Evolutionary conservation across 2,113 vertebrate species (phyloP).

Genomic region (Planiliza haematocheilus): DNA sequence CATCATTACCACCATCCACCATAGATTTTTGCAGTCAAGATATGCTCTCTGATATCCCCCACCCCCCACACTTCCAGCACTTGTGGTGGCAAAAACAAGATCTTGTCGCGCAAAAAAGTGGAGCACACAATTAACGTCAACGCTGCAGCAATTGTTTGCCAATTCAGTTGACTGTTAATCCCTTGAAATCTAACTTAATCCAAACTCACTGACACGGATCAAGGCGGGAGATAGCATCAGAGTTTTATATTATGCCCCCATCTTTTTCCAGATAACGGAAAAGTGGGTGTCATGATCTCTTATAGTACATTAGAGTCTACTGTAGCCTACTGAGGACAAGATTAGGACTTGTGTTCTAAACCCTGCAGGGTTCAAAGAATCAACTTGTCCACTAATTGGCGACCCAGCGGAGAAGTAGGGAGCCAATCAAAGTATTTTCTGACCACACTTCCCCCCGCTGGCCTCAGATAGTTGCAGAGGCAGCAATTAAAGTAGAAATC

Average conservation of each 20-base stretch:
- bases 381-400: slow-evolving; percentile 83
- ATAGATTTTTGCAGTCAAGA: slow-evolving; percentile 77
- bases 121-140: slow-evolving; percentile 83
- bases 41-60: slow-evolving; percentile 77
- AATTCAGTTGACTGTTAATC: slow-evolving; percentile 73
- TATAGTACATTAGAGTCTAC: slow-evolving; percentile 66
- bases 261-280: slow-evolving; percentile 32
- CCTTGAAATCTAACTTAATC: slow-evolving; percentile 77
- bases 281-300: slow-evolving; percentile 41
- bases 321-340: slow-evolving; percentile 63
- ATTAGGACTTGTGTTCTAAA: slow-evolving; percentile 75
- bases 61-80: slow-evolving; percentile 43
- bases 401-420: slow-evolving; percentile 74
- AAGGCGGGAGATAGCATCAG: slow-evolving; percentile 53
- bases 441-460: slow-evolving; percentile 56
- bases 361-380: slow-evolving; percentile 76
- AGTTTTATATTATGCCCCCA: slow-evolving; percentile 53
- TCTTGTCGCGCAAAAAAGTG: slow-evolving; percentile 75
- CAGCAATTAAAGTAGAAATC: slow-evolving; percentile 77
- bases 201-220: slow-evolving; percentile 54
- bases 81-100: slow-evolving; percentile 73
- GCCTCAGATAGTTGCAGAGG: slow-evolving; percentile 72
- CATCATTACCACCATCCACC: slow-evolving; percentile 82
- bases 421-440: slow-evolving; percentile 75
- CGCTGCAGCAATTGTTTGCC: slow-evolving; percentile 74